Evolutionary conservation across 2,888 invertebrate species (phyloP), one percentile per base, ranked within the genome.

Genomic region (Acrobasis repandana): DNA sequence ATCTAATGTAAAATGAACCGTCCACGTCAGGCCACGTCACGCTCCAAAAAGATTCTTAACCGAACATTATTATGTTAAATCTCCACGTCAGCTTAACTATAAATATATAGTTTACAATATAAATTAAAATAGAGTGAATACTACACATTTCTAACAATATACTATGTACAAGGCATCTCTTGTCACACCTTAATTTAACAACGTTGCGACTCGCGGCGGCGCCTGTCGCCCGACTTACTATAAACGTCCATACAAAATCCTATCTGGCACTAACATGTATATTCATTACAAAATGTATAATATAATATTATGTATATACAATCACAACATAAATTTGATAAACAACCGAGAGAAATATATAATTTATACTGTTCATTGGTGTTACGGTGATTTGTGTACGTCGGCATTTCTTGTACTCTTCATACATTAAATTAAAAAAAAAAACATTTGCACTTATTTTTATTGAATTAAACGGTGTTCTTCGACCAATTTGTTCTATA

Each of bases 261-360:
- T 90, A 90, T 85, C 91, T 90, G 90, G 87, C 90, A 90, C 91
- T 90, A 90, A 86, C 85, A 89, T 90, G 91, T 91, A 91, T 90
- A 88, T 85, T 80, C 81, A 85, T 88, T 91, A 91, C 84, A 91
- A 91, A 91, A 91, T 88, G 89, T 91, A 91, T 90, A 90, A 84
- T 88, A 86, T 85, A 74, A 77, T 85, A 85, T 83, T 80, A 86
- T 88, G 79, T 89, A 90, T 90, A 86, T 88, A 91, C 89, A 88
- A 87, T 91, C 90, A 91, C 91, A 90, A 91, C 90, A 80, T 90
- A 90, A 91, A 88, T 86, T 87, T 88, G 83, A 85, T 85, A 85
- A 90, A 90, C 90, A 91, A 91, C 90, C 90, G 82, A 91, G 86
- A 85, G 82, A 83, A 82, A 86, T 79, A 80, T 71, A 75, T 78